Evolutionary conservation across 2,113 vertebrate genomes (phyloP).

Genomic region (Forbesichthys papilliferus): DNA sequence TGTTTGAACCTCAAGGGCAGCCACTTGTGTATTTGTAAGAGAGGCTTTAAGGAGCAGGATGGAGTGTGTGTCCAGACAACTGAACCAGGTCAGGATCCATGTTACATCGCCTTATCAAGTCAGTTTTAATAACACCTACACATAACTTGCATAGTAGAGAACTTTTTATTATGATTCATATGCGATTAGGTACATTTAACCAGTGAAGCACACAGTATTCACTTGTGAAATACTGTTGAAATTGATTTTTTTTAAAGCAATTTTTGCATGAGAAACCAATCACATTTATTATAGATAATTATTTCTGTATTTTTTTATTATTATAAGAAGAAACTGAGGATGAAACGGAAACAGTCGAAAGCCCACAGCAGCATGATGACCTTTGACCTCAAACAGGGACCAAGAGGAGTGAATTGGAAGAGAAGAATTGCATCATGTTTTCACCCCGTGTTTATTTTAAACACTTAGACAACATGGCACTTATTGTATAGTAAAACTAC

Average conservation of each 20-base stretch:
- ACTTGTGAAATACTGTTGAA: not conserved
- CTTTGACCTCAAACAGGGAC: constrained; percentile 60
- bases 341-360: constrained; percentile 1
- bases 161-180: not conserved
- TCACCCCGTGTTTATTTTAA: no score
- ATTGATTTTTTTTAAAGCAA: not conserved
- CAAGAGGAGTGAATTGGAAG: not conserved
- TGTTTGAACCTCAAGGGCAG: constrained; percentile 87
- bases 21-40: constrained; percentile 81
- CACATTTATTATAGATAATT: not conserved
- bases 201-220: no score
- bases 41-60: constrained; percentile 80
- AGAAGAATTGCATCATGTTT: no score
- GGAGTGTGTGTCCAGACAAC: constrained; percentile 74
- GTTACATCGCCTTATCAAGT: not conserved
- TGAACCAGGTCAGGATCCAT: constrained; percentile 64
- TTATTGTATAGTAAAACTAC: no score
- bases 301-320: not conserved
- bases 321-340: constrained; percentile 43
- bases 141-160: not conserved
- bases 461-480: no score
- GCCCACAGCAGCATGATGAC: constrained; percentile 49
- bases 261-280: not conserved
- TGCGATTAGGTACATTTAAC: no score
- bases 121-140: not conserved